Evolutionary conservation across 2,113 vertebrate species (phyloP).

Genomic region (Callocephalon fimbriatum): DNA sequence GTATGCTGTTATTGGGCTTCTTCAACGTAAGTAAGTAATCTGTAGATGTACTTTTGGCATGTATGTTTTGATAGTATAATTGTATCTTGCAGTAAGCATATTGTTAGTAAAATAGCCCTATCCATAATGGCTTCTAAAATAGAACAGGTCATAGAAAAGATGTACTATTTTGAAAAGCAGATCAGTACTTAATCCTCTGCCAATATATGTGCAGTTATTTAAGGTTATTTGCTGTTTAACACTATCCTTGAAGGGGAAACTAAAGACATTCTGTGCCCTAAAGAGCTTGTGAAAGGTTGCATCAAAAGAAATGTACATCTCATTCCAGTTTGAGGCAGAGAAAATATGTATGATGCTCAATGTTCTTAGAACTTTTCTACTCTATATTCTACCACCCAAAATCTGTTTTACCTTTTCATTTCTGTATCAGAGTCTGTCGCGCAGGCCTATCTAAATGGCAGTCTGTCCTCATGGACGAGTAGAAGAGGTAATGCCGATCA

Average conservation of each 20-base stretch:
- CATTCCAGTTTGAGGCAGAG: background rate
- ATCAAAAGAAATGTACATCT: background rate
- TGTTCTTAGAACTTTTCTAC: background rate
- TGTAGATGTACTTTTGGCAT: background rate
- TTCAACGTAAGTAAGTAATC: background rate
- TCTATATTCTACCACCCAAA: background rate
- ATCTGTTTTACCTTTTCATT: background rate
- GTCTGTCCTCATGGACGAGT: background rate
- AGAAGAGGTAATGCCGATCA: background rate
- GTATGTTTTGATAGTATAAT: background rate
- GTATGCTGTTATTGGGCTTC: background rate
- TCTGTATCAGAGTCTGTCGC: background rate
- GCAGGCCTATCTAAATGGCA: background rate
- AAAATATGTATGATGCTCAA: fast-evolving
- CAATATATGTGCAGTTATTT: background rate
- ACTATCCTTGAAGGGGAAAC: background rate
- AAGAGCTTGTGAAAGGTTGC: background rate
- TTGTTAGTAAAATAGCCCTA: background rate
- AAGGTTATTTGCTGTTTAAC: background rate
- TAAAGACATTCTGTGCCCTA: background rate
- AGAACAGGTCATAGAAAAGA: background rate
- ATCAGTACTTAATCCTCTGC: background rate
- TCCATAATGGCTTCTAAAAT: background rate
- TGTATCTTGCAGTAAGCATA: background rate
- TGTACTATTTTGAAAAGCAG: background rate